Conservation (phyloP, 2,797 vertebrate genomes). For the Loriculus beryllinus region DNA sequence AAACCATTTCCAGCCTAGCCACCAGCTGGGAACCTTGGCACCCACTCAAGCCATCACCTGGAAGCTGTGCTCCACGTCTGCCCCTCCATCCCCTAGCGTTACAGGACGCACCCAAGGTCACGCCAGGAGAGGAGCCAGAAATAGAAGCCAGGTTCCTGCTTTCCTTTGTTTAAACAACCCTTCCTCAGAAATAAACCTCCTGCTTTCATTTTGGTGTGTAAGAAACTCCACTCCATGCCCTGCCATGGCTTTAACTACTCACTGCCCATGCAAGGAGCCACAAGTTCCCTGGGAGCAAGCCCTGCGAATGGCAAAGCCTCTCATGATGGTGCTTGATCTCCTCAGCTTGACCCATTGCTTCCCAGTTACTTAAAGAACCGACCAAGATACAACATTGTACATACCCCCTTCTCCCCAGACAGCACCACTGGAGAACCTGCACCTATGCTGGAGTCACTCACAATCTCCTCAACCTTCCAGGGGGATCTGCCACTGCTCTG, state of each 20-base stretch:
- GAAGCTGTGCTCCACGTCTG: neutral
- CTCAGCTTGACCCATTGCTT: neutral
- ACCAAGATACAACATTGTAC: accelerated
- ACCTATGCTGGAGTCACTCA: neutral
- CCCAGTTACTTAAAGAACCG: neutral
- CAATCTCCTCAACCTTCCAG: accelerated
- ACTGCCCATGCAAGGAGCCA: accelerated
- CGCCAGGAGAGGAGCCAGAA: conserved; percentile 16
- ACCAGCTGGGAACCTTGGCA: neutral
- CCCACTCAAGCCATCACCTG: neutral
- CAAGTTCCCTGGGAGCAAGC: neutral
- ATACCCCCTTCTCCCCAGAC: neutral
- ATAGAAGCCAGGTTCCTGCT: conserved; percentile 16
- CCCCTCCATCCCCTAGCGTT: accelerated
- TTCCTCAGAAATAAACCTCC: conserved; percentile 20
- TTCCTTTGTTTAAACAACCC: conserved; percentile 18
- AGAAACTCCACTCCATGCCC: neutral
- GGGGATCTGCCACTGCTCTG: neutral
- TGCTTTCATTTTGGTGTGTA: neutral
- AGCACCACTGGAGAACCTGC: accelerated
- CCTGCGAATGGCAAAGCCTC: neutral
- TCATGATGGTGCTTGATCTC: neutral
- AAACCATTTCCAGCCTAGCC: neutral
- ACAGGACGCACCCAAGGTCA: conserved; percentile 39
- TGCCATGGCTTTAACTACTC: neutral